These are phyloP conservation scores for Hyperoplus immaculatus DNA, from an alignment of 2,797 vertebrate genomes.

Conservation along the genomic window DNA sequence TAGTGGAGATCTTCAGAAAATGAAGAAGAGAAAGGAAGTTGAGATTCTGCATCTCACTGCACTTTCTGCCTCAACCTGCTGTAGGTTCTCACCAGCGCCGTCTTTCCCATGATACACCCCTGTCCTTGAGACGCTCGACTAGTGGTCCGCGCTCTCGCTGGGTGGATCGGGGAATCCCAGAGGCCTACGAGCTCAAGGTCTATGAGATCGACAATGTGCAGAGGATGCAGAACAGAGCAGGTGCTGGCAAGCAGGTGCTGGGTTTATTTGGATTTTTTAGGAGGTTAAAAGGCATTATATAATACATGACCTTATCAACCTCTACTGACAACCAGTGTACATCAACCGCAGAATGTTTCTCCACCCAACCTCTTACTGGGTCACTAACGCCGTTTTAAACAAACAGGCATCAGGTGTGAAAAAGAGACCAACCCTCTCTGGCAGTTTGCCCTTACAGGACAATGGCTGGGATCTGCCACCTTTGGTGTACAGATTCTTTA, in stretches of 20 bases:
- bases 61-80: conserved; percentile 52
- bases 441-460: no score
- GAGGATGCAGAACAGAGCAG: conserved; percentile 91
- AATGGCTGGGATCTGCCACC: no score
- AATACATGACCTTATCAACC: conserved; percentile 50
- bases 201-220: conserved; percentile 96
- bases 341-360: background rate
- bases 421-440: background rate
- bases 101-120: conserved; percentile 87
- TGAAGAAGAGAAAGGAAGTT: background rate
- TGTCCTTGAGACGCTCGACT: conserved; percentile 86
- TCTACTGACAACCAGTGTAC: conserved; percentile 7
- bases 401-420: background rate
- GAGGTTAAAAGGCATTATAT: conserved; percentile 52
- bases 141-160: conserved; percentile 87
- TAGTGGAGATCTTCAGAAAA: background rate
- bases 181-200: conserved; percentile 95
- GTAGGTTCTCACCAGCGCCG: conserved; percentile 89
- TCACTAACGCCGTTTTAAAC: background rate
- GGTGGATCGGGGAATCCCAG: conserved; percentile 90
- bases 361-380: background rate
- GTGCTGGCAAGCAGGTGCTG: conserved; percentile 89
- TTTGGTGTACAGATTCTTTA: background rate
- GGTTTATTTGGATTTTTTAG: conserved; percentile 51
- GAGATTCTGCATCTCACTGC: conserved; percentile 29